phyloP scores from a whole-genome alignment of 2,113 vertebrate genomes.

The Chaenogobius annularis region DNA sequence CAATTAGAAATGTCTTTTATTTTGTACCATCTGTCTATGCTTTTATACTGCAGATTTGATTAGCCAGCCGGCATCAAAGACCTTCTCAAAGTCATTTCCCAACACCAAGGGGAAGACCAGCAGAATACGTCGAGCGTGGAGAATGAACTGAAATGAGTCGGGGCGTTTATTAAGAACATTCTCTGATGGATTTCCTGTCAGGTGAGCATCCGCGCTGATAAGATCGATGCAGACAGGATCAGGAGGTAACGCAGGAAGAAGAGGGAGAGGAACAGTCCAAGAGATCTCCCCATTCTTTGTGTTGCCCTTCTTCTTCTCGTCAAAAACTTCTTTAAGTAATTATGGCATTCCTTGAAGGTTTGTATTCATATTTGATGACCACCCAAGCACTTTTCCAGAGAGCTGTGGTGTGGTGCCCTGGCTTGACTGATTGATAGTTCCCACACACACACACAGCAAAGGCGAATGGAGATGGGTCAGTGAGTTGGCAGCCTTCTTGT shows the following conservation, averaged over 20 bases:
- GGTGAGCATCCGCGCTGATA: conserved; percentile 48
- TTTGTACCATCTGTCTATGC: background rate
- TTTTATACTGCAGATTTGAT: background rate
- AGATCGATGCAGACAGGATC: conserved; percentile 65
- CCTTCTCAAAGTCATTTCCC: conserved; percentile 17
- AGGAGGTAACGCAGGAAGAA: conserved; percentile 40
- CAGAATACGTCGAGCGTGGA: conserved; percentile 15
- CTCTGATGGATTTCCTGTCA: conserved; percentile 77
- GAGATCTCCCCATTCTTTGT: conserved; percentile 48
- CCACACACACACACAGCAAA: conserved; percentile 27
- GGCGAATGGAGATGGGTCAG: conserved; percentile 44
- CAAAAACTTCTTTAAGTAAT: conserved; percentile 60
- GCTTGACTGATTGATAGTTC: conserved; percentile 61
- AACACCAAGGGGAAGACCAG: conserved; percentile 24
- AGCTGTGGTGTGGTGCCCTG: conserved; percentile 27
- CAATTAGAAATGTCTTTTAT: background rate
- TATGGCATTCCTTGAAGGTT: conserved; percentile 67
- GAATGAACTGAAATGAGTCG: conserved; percentile 53
- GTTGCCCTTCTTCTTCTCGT: conserved; percentile 36
- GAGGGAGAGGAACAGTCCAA: conserved; percentile 39
- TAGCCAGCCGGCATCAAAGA: background rate
- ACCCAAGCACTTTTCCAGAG: conserved; percentile 63
- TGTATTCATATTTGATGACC: conserved; percentile 77
- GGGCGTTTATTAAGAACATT: conserved; percentile 76
- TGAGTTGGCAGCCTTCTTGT: conserved; percentile 43